phyloP scores from a whole-genome alignment of 2,797 vertebrate genomes.

The Scyliorhinus canicula region DNA sequence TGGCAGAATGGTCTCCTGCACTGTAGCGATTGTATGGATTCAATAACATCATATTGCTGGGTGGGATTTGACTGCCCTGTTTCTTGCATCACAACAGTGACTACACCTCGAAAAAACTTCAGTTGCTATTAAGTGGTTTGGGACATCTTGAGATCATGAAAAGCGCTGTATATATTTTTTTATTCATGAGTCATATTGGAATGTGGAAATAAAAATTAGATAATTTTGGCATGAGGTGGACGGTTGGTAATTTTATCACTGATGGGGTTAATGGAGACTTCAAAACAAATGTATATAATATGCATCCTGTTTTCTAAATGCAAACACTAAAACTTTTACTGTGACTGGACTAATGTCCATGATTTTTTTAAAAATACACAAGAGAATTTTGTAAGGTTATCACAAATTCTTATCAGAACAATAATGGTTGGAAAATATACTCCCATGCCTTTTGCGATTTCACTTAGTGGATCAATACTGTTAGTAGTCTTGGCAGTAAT shows the following conservation, averaged over 20 bases:
- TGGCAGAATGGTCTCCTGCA: too few species aligned
- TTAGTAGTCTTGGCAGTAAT: neutral
- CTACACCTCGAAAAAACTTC: neutral
- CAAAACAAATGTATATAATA: neutral
- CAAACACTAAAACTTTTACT: neutral
- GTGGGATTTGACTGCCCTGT: neutral
- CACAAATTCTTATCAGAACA: neutral
- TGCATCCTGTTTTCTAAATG: neutral
- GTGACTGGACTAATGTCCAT: neutral
- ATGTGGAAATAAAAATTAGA: neutral
- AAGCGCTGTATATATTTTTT: neutral
- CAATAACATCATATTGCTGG: too few species aligned
- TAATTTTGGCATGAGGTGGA: neutral
- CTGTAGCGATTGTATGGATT: too few species aligned
- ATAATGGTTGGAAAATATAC: neutral
- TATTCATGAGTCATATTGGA: neutral
- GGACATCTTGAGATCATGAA: neutral
- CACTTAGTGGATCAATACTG: neutral
- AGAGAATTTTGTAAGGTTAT: neutral
- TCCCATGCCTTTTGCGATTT: neutral
- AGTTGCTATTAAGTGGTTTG: neutral
- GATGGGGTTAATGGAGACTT: neutral
- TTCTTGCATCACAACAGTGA: neutral
- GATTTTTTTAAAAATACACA: neutral
- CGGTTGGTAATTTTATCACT: neutral